phyloP scores from a whole-genome alignment of 2,888 invertebrate species.

The Apamea epomidion region DNA sequence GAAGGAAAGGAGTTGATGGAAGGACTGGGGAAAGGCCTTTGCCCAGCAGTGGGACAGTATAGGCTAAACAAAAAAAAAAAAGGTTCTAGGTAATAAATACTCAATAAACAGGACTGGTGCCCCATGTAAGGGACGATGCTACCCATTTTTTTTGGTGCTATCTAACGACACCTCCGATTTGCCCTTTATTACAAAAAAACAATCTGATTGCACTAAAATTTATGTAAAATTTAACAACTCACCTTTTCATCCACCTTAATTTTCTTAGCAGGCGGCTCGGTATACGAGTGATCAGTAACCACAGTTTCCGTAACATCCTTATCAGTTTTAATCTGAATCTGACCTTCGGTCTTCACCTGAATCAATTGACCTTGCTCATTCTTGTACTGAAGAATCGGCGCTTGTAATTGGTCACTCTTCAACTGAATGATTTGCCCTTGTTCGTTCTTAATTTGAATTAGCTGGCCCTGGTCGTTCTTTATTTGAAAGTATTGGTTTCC shows the following conservation, averaged over 20 bases:
- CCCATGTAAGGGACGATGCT: neutral
- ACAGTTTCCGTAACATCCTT: constrained; percentile 79
- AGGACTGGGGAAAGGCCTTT: no score
- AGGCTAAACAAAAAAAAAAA: no score
- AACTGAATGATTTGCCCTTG: constrained; percentile 87
- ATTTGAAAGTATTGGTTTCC: constrained; percentile 84
- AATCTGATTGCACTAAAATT: neutral
- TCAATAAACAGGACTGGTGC: neutral
- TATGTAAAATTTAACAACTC: constrained; percentile 25
- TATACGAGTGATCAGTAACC: constrained; percentile 83
- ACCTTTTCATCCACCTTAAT: constrained; percentile 84
- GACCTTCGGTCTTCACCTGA: constrained; percentile 75
- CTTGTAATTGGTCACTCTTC: constrained; percentile 83
- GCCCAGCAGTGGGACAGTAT: no score
- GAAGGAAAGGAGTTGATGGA: no score
- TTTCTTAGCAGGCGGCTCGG: constrained; percentile 84
- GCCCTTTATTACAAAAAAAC: neutral
- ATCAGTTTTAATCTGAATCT: constrained; percentile 72
- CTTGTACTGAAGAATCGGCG: constrained; percentile 80
- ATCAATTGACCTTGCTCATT: constrained; percentile 82
- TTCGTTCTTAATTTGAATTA: constrained; percentile 86
- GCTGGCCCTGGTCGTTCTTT: constrained; percentile 86
- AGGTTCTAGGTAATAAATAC: neutral
- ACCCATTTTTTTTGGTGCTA: neutral
- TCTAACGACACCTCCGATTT: neutral